Percentiles rank a stretch among this genome's conserved stretches.
Evolutionary conservation across 2,113 vertebrate species (phyloP).

Genomic region (Megaceryle torquata): DNA sequence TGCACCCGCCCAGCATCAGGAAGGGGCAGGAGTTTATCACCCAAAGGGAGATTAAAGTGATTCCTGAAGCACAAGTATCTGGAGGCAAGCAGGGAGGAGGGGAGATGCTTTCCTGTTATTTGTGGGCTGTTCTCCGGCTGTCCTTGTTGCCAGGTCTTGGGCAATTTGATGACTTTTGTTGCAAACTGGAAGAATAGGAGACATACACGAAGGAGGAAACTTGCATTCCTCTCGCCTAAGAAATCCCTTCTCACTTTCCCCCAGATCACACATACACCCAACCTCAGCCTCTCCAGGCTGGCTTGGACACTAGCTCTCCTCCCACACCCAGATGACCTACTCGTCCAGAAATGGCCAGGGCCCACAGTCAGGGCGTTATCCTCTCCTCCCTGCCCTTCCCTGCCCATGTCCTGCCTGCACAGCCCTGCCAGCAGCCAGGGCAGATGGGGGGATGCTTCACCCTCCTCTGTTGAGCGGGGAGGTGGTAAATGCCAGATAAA

Average conservation of each 20-base stretch:
- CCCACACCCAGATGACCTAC: conserved; percentile 63
- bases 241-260: conserved; percentile 69
- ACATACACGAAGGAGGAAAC: conserved; percentile 65
- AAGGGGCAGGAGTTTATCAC: conserved; percentile 11
- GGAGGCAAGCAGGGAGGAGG: conserved; percentile 33
- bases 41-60: not conserved
- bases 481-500: not conserved
- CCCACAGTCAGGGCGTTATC: not conserved
- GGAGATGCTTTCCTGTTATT: conserved; percentile 1
- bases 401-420: not conserved
- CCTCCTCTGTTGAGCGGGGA: not conserved
- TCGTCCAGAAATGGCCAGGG: conserved; percentile 41
- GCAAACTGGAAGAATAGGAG: conserved; percentile 62
- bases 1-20: rapidly evolving
- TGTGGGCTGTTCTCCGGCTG: conserved; percentile 23
- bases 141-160: conserved; percentile 62
- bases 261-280: conserved; percentile 69
- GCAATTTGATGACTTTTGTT: conserved; percentile 59
- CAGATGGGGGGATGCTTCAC: not conserved
- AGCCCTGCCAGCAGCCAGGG: not conserved
- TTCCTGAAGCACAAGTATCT: not conserved
- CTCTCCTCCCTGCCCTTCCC: conserved; percentile 31
- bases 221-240: conserved; percentile 70
- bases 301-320: conserved; percentile 67
- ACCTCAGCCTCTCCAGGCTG: conserved; percentile 55